These are phyloP conservation scores for Oreochromis niloticus DNA, from an alignment of 2,113 vertebrate genomes.

Conservation along the genomic window DNA sequence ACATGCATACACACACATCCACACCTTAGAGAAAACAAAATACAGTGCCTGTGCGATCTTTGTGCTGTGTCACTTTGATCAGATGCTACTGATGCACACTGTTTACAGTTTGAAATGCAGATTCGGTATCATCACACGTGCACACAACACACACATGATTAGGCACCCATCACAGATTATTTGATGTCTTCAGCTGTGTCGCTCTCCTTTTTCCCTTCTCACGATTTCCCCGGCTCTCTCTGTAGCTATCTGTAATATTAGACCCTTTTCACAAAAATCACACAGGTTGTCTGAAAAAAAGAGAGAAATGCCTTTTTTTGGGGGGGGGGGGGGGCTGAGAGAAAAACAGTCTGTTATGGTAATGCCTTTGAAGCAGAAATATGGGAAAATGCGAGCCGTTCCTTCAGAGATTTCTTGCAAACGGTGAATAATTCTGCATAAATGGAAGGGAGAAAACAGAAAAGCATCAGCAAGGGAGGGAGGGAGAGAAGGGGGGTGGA, in stretches of 20 bases:
- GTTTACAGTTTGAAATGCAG: constrained; percentile 32
- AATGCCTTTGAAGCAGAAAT: constrained; percentile 58
- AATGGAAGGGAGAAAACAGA: constrained; percentile 47
- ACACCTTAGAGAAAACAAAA: background rate
- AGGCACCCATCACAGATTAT: background rate
- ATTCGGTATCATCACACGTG: background rate
- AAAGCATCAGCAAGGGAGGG: constrained; percentile 25
- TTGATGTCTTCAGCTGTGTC: background rate
- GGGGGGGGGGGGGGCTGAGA: background rate
- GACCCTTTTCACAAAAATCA: constrained; percentile 14
- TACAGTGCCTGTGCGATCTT: background rate
- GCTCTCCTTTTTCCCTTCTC: background rate
- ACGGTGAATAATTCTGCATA: constrained; percentile 63
- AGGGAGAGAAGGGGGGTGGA: background rate
- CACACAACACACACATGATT: background rate
- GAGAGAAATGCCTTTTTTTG: constrained; percentile 4
- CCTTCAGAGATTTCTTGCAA: constrained; percentile 51
- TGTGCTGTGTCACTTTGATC: background rate
- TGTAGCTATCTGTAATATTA: constrained; percentile 10
- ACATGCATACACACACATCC: background rate
- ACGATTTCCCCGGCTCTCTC: background rate
- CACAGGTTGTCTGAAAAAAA: background rate
- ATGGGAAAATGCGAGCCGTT: constrained; percentile 42
- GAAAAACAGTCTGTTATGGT: constrained; percentile 41
- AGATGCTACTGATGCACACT: background rate